Percentiles rank a stretch among this genome's conserved stretches.
Conservation (phyloP, 2,797 vertebrate species). For the Todus mexicanus region DNA sequence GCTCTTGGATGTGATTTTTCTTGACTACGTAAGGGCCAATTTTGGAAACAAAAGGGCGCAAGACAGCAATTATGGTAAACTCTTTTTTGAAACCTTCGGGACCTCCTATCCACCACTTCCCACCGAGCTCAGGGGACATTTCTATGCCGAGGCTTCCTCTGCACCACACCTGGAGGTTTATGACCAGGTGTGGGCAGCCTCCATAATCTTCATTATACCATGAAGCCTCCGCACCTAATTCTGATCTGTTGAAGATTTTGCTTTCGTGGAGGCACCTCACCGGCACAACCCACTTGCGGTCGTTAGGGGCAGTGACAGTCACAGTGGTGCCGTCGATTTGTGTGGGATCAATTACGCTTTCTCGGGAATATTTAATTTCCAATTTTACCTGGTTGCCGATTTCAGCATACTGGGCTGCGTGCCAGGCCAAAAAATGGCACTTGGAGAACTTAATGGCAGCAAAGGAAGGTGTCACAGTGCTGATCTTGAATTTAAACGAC, state of each 20-base stretch:
- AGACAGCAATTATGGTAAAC: conserved; percentile 14
- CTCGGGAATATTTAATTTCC: conserved; percentile 44
- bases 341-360: background rate
- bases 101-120: conserved; percentile 53
- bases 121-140: conserved; percentile 20
- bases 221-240: background rate
- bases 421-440: conserved; percentile 59
- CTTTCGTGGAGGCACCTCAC: background rate
- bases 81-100: conserved; percentile 32
- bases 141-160: background rate
- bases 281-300: background rate
- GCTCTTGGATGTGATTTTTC: conserved; percentile 51
- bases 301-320: background rate
- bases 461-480: background rate
- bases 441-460: conserved; percentile 12
- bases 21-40: conserved; percentile 60
- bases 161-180: conserved; percentile 52
- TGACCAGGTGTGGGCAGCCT: background rate
- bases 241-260: background rate
- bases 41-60: conserved; percentile 45
- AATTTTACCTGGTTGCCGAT: conserved; percentile 20
- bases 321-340: background rate
- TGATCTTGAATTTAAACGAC: conserved; percentile 58
- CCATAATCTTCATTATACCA: conserved; percentile 45
- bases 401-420: background rate